Percentiles rank a stretch among this genome's conserved stretches.
These are phyloP conservation scores for Brachypodius melanocephalos DNA, from an alignment of 2,113 vertebrate genomes.

Conservation along the genomic window DNA sequence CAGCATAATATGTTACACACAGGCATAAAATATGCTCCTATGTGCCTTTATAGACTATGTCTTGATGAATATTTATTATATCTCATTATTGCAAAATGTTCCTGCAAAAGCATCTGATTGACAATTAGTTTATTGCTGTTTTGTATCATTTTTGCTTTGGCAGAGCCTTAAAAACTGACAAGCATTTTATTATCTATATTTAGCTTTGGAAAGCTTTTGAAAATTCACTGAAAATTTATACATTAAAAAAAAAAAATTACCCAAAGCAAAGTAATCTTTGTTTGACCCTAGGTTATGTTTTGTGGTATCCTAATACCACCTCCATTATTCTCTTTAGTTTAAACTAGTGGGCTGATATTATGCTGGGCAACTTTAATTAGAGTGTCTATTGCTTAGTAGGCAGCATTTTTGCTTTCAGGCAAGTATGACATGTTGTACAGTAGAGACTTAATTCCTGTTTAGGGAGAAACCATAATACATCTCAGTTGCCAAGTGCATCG, in stretches of 20 bases:
- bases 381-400: conserved; percentile 47
- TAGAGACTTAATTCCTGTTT: conserved; percentile 46
- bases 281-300: conserved; percentile 25
- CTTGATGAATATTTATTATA: conserved; percentile 63
- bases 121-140: conserved; percentile 61
- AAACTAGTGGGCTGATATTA: conserved; percentile 41
- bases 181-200: conserved; percentile 34
- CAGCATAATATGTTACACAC: not conserved
- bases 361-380: conserved; percentile 59
- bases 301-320: not conserved
- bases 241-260: conserved; percentile 4
- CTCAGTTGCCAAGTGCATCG: conserved; percentile 25
- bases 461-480: not conserved
- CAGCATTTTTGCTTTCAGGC: conserved; percentile 60
- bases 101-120: not conserved
- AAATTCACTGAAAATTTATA: conserved; percentile 1
- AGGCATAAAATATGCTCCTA: not conserved
- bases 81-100: conserved; percentile 53
- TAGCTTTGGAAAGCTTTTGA: not conserved
- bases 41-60: not conserved
- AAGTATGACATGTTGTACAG: conserved; percentile 45
- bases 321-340: conserved; percentile 53
- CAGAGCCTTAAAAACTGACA: conserved; percentile 4
- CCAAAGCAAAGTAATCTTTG: conserved; percentile 18
- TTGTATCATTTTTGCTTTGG: conserved; percentile 50